phyloP scores from a whole-genome alignment of 2,113 vertebrate genomes.

The Thomomys bottae region DNA sequence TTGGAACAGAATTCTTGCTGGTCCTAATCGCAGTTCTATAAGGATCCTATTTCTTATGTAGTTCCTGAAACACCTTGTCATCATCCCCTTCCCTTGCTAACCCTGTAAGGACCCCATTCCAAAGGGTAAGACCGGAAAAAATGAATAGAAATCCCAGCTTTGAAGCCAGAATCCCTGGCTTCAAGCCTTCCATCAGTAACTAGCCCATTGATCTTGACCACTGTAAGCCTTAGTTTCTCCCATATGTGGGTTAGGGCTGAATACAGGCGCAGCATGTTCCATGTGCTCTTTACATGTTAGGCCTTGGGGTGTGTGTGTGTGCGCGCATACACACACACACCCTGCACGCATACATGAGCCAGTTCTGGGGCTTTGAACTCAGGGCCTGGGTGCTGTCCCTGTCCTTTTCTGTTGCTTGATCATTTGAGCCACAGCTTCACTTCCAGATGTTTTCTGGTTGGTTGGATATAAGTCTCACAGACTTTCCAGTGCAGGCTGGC shows the following conservation, averaged over 20 bases:
- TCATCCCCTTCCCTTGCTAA: background rate
- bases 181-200: background rate
- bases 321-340: no score
- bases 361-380: no score
- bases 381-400: no score
- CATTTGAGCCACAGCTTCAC: no score
- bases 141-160: background rate
- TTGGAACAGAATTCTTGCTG: background rate
- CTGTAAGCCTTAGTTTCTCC: background rate
- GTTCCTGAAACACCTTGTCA: background rate
- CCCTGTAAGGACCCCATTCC: background rate
- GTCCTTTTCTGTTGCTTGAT: no score
- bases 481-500: no score
- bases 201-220: no score
- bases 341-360: no score
- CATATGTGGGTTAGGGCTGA: background rate
- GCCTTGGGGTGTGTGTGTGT: background rate
- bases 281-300: background rate
- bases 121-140: background rate
- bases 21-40: background rate
- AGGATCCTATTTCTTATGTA: background rate
- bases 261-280: background rate
- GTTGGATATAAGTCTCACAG: no score
- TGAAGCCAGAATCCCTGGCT: slow-evolving; percentile 4
- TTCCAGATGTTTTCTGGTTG: no score